Conservation (phyloP, 2,797 vertebrate genomes). For the Spondyliosoma cantharus region DNA sequence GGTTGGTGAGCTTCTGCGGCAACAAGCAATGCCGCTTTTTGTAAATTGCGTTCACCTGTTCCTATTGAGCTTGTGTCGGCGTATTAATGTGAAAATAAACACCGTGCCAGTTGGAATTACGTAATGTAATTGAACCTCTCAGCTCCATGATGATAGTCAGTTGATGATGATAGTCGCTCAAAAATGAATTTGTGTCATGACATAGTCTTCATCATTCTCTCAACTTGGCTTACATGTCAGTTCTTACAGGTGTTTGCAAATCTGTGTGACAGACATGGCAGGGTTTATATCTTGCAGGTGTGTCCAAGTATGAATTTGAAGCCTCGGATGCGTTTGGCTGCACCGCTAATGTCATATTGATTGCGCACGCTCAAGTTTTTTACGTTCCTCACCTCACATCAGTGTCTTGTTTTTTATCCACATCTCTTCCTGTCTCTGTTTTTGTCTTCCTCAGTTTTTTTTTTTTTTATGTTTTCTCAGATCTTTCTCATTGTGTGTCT, state of each 20-base stretch:
- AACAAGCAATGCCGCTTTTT: background rate
- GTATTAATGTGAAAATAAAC: constrained; percentile 1
- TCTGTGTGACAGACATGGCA: background rate
- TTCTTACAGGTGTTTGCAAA: background rate
- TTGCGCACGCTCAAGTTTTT: constrained; percentile 58
- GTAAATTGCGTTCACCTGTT: background rate
- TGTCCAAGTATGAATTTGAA: constrained; percentile 26
- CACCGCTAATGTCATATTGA: constrained; percentile 68
- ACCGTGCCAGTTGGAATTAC: background rate
- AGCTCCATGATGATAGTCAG: background rate
- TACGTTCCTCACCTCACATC: constrained; percentile 31
- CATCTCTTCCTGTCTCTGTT: background rate
- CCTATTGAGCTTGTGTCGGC: background rate
- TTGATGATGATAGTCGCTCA: background rate
- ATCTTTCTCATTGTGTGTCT: background rate
- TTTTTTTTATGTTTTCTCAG: background rate
- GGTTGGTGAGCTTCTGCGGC: background rate
- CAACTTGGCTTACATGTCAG: background rate
- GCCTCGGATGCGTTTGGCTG: background rate
- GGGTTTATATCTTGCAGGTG: constrained; percentile 8
- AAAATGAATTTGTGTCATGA: background rate
- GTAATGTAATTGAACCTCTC: background rate
- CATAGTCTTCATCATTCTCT: no score
- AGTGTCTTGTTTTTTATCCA: constrained; percentile 23
- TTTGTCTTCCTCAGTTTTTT: background rate